A percentile compares a stretch with the other conserved stretches of the same genome.
phyloP scores from a whole-genome alignment of 2,888 invertebrate species.

The Tipula vernalis region DNA sequence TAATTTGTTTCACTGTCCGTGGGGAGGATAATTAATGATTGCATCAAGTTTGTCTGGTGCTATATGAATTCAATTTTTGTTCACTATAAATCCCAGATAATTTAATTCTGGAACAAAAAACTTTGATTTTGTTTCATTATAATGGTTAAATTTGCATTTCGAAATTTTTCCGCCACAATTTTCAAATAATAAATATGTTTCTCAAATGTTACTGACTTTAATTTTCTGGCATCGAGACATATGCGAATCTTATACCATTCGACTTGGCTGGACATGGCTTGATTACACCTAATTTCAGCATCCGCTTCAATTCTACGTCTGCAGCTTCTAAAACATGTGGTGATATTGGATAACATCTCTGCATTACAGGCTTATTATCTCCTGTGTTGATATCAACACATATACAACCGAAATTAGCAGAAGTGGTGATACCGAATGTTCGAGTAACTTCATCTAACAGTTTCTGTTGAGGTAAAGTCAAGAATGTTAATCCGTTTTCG shows the following conservation, averaged over 20 bases:
- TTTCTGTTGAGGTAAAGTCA: neutral
- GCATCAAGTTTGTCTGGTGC: neutral
- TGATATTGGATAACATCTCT: neutral
- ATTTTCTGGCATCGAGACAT: neutral
- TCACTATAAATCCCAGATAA: neutral
- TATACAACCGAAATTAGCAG: neutral
- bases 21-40: neutral
- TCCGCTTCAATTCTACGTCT: neutral
- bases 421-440: neutral
- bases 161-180: too few species aligned
- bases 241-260: neutral
- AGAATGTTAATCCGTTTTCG: neutral
- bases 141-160: neutral
- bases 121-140: neutral
- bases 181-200: too few species aligned
- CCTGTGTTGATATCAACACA: neutral
- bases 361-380: neutral
- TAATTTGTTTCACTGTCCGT: neutral
- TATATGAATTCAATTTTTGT: neutral
- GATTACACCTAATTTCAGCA: neutral
- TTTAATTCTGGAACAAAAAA: neutral
- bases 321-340: neutral
- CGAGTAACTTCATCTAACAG: neutral
- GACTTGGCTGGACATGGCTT: neutral
- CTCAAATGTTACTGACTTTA: neutral